These are phyloP conservation scores for Saccostrea cuccullata DNA, from an alignment of 1,140 invertebrate genomes.

Conservation along the genomic window DNA sequence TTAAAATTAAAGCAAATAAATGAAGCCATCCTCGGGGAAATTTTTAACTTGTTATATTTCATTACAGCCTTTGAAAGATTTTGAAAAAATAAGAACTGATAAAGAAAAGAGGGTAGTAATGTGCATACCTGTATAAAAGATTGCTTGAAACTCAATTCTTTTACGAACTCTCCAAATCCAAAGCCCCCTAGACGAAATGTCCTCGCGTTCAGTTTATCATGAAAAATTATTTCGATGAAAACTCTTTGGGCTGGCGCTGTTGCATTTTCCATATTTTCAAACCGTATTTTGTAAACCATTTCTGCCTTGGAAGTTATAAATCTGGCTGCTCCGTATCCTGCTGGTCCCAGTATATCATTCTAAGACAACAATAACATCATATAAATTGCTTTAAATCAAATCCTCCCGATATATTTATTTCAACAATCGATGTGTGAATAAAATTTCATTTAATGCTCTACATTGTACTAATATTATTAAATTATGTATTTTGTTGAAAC, in stretches of 20 bases:
- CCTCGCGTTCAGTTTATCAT: conserved; percentile 39
- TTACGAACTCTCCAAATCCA: conserved; percentile 45
- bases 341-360: conserved; percentile 53
- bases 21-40: no score
- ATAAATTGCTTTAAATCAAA: no score
- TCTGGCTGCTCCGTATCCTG: conserved; percentile 49
- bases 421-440: no score
- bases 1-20: not conserved
- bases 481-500: no score
- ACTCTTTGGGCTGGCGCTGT: conserved; percentile 53
- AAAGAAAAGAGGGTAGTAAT: not conserved
- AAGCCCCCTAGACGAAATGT: conserved; percentile 35
- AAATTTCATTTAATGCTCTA: no score
- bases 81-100: no score
- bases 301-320: conserved; percentile 44
- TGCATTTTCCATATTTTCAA: conserved; percentile 55
- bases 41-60: no score
- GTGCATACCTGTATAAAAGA: conserved; percentile 33
- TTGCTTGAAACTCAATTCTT: not conserved
- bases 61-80: no score
- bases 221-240: conserved; percentile 41
- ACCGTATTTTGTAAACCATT: conserved; percentile 48
- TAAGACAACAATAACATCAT: no score
- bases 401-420: no score
- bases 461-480: no score